phyloP scores from a whole-genome alignment of 1,140 invertebrate species.

The Oreohelix idahoensis region DNA sequence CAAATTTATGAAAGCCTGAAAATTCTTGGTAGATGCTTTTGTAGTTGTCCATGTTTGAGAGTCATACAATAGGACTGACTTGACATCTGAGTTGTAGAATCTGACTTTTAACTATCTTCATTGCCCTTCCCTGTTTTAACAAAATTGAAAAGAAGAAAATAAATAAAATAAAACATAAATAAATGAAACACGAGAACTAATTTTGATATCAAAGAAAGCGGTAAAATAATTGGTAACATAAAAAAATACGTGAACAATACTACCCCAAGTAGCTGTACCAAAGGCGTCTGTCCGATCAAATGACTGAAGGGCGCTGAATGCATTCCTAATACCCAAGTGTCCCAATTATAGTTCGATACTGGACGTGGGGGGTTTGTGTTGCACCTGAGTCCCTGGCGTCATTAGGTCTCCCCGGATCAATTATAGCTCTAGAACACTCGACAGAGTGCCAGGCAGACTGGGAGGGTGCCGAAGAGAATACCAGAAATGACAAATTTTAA shows the following conservation, averaged over 20 bases:
- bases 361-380: neutral
- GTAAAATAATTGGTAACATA: too few species aligned
- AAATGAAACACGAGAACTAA: too few species aligned
- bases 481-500: neutral
- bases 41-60: too few species aligned
- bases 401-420: neutral
- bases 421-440: neutral
- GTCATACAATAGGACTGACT: too few species aligned
- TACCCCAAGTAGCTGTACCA: neutral
- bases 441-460: neutral
- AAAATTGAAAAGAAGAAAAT: too few species aligned
- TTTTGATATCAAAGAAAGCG: too few species aligned
- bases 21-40: too few species aligned
- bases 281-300: neutral
- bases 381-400: neutral
- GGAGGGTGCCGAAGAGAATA: neutral
- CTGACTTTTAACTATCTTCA: too few species aligned
- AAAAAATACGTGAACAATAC: neutral
- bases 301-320: neutral
- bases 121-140: too few species aligned
- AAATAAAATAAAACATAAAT: too few species aligned
- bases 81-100: too few species aligned
- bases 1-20: too few species aligned
- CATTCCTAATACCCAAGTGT: neutral
- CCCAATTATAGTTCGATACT: conserved; percentile 7